A percentile compares a stretch with the other conserved stretches of the same genome.
Evolutionary conservation across 2,113 vertebrate species (phyloP).

Genomic region (Psophia crepitans): DNA sequence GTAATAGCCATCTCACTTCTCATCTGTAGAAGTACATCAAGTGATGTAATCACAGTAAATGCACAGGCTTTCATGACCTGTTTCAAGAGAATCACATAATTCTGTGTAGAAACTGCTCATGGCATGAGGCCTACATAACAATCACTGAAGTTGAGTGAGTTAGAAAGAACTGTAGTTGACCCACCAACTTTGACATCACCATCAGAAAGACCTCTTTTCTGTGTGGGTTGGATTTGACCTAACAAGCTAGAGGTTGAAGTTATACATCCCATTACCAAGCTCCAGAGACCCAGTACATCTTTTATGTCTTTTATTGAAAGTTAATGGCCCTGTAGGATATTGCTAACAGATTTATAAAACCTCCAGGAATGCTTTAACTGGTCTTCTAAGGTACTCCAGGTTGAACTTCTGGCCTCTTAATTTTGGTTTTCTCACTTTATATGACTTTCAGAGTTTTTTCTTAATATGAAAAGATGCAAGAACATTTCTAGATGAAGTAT

Average conservation of each 20-base stretch:
- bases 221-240: background rate
- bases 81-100: background rate
- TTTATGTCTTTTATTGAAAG: background rate
- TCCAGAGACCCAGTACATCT: background rate
- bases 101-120: background rate
- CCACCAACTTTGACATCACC: background rate
- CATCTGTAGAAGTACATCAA: background rate
- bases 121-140: background rate
- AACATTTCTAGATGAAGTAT: background rate
- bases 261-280: background rate
- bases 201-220: background rate
- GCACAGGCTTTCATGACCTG: background rate
- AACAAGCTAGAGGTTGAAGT: background rate
- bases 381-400: background rate
- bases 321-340: background rate
- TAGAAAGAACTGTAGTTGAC: background rate
- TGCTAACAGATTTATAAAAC: background rate
- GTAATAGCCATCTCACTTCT: background rate
- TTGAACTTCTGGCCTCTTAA: background rate
- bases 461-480: background rate
- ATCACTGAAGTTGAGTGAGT: background rate
- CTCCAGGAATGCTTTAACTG: background rate
- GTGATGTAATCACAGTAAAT: background rate
- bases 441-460: background rate
- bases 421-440: background rate